phyloP scores from a whole-genome alignment of 2,113 vertebrate genomes.

The Oxygymnocypris stewartii region DNA sequence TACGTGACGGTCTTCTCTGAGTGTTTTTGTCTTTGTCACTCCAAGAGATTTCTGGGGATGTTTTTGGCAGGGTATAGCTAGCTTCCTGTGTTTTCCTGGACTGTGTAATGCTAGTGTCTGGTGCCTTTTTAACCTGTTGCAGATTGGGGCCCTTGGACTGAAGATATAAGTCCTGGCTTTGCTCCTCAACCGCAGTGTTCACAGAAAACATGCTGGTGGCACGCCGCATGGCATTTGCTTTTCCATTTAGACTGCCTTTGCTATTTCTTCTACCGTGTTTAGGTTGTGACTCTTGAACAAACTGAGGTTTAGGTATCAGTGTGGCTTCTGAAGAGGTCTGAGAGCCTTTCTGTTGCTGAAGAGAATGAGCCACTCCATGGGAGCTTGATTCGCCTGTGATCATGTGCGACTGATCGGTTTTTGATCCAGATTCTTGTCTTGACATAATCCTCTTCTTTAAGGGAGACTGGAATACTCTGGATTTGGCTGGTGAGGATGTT shows the following conservation, averaged over 20 bases:
- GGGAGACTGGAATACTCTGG: slow-evolving; percentile 54
- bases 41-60: slow-evolving; percentile 28
- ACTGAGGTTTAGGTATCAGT: slow-evolving; percentile 48
- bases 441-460: slow-evolving; percentile 52
- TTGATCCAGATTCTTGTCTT: slow-evolving; percentile 49
- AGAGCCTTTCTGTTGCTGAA: slow-evolving; percentile 50
- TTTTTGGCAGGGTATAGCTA: slow-evolving; percentile 27
- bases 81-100: slow-evolving; percentile 34
- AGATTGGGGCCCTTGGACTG: slow-evolving; percentile 47
- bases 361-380: slow-evolving; percentile 36
- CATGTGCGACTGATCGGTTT: slow-evolving; percentile 42
- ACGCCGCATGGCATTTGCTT: slow-evolving; percentile 61
- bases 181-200: slow-evolving; percentile 51
- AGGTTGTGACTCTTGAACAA: slow-evolving; percentile 56
- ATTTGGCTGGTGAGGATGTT: slow-evolving; percentile 38
- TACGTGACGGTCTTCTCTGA: slow-evolving; percentile 42
- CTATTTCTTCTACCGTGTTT: slow-evolving; percentile 62
- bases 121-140: slow-evolving; percentile 16
- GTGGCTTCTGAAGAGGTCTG: slow-evolving; percentile 62
- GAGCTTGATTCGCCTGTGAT: slow-evolving; percentile 41
- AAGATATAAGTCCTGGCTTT: slow-evolving; percentile 57
- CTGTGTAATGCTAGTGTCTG: slow-evolving; percentile 2
- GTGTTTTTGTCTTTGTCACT: slow-evolving; percentile 46
- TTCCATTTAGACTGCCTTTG: slow-evolving; percentile 58
- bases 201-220: slow-evolving; percentile 70